Percentiles rank a stretch among this genome's conserved stretches.
These are phyloP conservation scores for Zelostemma sp. DNA, from an alignment of 1,140 invertebrate species.

Conservation along the genomic window DNA sequence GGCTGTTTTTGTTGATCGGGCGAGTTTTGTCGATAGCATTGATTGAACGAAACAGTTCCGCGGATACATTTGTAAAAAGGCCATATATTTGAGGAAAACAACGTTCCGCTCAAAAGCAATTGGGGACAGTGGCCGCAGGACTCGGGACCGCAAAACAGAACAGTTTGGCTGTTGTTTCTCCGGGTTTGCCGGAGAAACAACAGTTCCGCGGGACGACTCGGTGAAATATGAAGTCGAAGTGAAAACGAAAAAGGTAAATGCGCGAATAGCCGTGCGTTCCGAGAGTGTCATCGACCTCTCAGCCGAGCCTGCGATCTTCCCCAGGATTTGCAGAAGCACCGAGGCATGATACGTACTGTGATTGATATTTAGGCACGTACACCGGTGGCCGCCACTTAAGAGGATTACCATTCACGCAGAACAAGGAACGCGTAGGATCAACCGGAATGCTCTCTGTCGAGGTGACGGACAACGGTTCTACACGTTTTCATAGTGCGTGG, in stretches of 20 bases:
- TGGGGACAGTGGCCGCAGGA: constrained; percentile 24
- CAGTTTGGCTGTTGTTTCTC: constrained; percentile 44
- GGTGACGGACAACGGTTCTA: constrained; percentile 30
- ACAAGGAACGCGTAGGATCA: constrained; percentile 52
- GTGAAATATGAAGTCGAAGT: constrained; percentile 46
- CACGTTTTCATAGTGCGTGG: constrained; percentile 45
- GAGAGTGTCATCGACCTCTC: constrained; percentile 42
- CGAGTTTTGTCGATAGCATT: constrained; percentile 47
- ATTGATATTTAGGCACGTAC: constrained; percentile 66
- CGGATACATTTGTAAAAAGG: constrained; percentile 41
- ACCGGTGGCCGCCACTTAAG: constrained; percentile 61
- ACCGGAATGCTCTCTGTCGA: constrained; percentile 33
- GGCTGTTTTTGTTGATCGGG: constrained; percentile 48
- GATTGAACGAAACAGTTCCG: constrained; percentile 32
- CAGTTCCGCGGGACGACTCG: constrained; percentile 30
- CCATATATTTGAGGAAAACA: constrained; percentile 42
- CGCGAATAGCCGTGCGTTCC: neutral
- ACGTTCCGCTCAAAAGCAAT: constrained; percentile 47
- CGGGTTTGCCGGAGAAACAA: constrained; percentile 25
- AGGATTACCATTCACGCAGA: constrained; percentile 63
- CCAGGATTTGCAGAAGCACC: constrained; percentile 36
- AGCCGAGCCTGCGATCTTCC: constrained; percentile 21
- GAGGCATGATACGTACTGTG: constrained; percentile 55
- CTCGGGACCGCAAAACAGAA: constrained; percentile 35
- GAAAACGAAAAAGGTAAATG: constrained; percentile 10